Evolutionary conservation across 2,797 vertebrate genomes (phyloP), one percentile per base, ranked within the genome.

Genomic region (Lepilemur septentrionalis): DNA sequence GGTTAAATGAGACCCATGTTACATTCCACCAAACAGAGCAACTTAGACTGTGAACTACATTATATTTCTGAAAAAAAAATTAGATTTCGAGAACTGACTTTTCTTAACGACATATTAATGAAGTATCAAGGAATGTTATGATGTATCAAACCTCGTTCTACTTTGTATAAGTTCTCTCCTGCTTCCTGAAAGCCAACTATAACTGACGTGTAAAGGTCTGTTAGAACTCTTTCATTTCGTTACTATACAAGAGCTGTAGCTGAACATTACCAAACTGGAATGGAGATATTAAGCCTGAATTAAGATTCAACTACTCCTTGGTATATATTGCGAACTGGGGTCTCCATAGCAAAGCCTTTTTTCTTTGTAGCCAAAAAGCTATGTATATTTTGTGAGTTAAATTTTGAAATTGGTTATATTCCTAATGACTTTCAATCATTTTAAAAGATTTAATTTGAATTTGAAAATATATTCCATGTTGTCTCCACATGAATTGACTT

Each of bases 41-140:
- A 48, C 4, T 79, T 55, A 48, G 23, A 46, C 14, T 91, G 5
- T 2, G 52, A 83, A 79, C 70, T 57, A 6, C 11, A 79, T 85
- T 91, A 48, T 1, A 48, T 81, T 93, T 91, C 7, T 28, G 23
- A 10, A 63, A 23, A 87, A 92, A 89, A 89, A 75, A 59, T 22
- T 91, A 76, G 32, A 72, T 92, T 82, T 15, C 0, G 69, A 91
- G 83, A 91, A 82, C 25, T 83, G 5, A 65, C 32, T 94, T 90
- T 94, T 91, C 32, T 93, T 92, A 95, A 79, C 93, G 83, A 79
- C 57, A 46, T 73, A 12, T 48, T 92, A 95, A 92, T 91, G 61
- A 96, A 90, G 84, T 92, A 93, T 76, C 30, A 95, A 59, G 28
- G 20, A 85, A 85, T 28, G 12, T 55, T 85, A 75, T 22, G 8